Percentiles rank a stretch among this genome's conserved stretches.
Evolutionary conservation across 2,797 vertebrate species (phyloP).

Genomic region (Ctenosaura bakeri): DNA sequence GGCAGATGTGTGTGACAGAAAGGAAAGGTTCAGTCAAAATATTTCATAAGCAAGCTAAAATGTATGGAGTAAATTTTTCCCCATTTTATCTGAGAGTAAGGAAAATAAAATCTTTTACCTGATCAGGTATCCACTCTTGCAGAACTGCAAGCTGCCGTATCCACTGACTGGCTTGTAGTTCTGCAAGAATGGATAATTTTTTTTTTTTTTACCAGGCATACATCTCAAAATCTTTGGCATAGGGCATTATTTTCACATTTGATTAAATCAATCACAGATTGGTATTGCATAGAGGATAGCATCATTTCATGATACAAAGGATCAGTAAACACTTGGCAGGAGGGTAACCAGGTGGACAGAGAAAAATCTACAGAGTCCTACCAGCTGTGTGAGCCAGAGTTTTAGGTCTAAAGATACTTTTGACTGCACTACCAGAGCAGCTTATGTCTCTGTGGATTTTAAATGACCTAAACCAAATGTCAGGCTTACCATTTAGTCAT

Average conservation of each 20-base stretch:
- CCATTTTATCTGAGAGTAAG: not conserved
- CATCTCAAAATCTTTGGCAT: slow-evolving; percentile 22
- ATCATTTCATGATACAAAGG: slow-evolving; percentile 1
- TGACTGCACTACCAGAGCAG: not conserved
- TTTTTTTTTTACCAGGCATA: not conserved
- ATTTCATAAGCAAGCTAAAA: slow-evolving; percentile 9
- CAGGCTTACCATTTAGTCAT: not conserved
- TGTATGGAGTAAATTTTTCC: too few species aligned
- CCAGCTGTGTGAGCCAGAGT: not conserved
- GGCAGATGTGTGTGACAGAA: not conserved
- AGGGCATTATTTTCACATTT: slow-evolving; percentile 21
- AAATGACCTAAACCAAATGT: not conserved
- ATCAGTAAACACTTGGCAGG: slow-evolving; percentile 11
- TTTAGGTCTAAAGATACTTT: not conserved
- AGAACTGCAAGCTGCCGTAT: not conserved
- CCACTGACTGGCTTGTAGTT: not conserved
- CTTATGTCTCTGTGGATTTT: not conserved
- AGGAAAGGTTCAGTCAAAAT: not conserved
- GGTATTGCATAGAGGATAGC: not conserved
- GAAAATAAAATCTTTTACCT: not conserved
- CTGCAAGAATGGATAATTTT: not conserved
- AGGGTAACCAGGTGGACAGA: not conserved
- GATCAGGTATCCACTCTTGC: not conserved
- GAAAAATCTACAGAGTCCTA: not conserved
- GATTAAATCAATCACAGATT: slow-evolving; percentile 12